Evolutionary conservation across 2,797 vertebrate species (phyloP).

Genomic region (Miopithecus talapoin): DNA sequence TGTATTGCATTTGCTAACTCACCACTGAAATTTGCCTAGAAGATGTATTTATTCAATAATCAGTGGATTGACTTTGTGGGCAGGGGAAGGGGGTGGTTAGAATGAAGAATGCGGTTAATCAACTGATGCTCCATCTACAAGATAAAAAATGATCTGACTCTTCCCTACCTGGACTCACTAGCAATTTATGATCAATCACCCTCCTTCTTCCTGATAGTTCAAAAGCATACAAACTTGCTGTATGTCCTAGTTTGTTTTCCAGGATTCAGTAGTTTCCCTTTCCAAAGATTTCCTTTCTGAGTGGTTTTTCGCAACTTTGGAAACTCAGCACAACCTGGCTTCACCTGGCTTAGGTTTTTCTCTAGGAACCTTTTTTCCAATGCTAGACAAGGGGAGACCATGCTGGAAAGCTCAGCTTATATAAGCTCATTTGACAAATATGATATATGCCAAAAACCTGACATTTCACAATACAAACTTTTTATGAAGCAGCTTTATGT

Average conservation of each 20-base stretch:
- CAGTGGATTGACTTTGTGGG: background rate
- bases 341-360: background rate
- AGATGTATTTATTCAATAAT: constrained; percentile 11
- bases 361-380: background rate
- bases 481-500: constrained; percentile 57
- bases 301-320: background rate
- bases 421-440: constrained; percentile 13
- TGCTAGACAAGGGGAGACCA: background rate
- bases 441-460: background rate
- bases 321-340: background rate
- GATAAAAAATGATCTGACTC: background rate
- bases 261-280: background rate
- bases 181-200: background rate
- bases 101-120: background rate
- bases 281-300: background rate
- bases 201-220: background rate
- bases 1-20: background rate
- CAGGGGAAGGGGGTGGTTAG: background rate
- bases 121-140: background rate
- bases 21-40: background rate
- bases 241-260: background rate
- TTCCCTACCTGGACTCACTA: background rate
- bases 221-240: background rate
- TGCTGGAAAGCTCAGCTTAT: constrained; percentile 6
- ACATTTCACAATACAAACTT: constrained; percentile 19